Evolutionary conservation across 2,888 invertebrate species (phyloP), one percentile per base, ranked within the genome.

Genomic region (Andrena camellia): DNA sequence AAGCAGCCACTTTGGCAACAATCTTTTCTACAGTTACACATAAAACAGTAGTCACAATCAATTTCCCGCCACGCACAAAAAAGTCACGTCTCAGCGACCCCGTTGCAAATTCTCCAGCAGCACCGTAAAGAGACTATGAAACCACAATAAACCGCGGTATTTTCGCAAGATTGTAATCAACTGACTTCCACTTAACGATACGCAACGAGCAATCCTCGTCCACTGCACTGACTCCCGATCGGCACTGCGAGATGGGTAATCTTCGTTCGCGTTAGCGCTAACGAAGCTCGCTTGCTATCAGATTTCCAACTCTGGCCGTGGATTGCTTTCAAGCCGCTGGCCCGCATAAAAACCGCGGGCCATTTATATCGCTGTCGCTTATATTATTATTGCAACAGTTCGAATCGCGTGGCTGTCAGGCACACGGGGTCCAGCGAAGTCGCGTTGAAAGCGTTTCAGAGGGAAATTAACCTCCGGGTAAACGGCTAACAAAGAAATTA

Each of bases 401-500:
- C 57, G 54, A 50, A 64, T 57, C 54, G 63, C 52, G 50, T 33
- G 17, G 77, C 62, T 73, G 60, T 72, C 73, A 57, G 70, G 26
- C 67, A 57, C 66, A 67, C 35, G 63, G 26, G 23, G 54, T 64
- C 7, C 59, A 13, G 8, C 17, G 26, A 59, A 59, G 8, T 68
- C 50, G 29, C 48, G 63, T 62, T 54, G 74, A 79, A 81, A 77
- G 63, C 59, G 52, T 72, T 73, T 77, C 35, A n/a, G 42, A 67
- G 68, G 76, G 60, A 76, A 85, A 81, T 84, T 84, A 76, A 87
- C 75, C 69, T 7, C 29, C 20, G 63, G 67, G 71, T 79, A 73
- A 86, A 70, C 71, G 82, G 59, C 42, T 50, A 80, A 85, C 78
- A 83, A 85, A 86, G 85, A 81, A 85, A 86, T 87, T 85, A 86